Base-by-base conservation (phyloP, 2,113 vertebrate genomes). In the Rostratula benghalensis region DNA sequence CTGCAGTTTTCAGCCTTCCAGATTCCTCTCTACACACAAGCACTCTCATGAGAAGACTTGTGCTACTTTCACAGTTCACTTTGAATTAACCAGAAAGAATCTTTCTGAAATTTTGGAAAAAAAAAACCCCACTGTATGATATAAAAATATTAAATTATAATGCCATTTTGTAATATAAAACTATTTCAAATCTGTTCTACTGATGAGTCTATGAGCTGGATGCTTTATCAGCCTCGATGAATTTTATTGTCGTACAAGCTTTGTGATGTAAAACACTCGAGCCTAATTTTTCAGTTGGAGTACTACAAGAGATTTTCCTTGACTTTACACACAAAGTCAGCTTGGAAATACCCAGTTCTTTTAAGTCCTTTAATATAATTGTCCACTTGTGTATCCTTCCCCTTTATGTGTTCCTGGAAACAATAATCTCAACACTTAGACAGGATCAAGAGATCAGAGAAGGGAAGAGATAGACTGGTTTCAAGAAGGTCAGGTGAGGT, bases 51-150 rank as follows among this genome's bases (percentile, higher is more conserved):
- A 68, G 51, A 90, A 81, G 31, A 35, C 19, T 35, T 78, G 60
- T 75, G 43, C 73, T 77, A 39, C 51, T 75, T 91, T 81, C 68
- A 84, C 23, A 1, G 3, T 67, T 78, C 51, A 28, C 27, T 84
- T 75, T 35, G 37, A 90, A 89, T 93, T 83, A 92, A 18, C 24
- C 4, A 15, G 22, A 81, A 94, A 59, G 12, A 63, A 39, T 33
- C 63, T n/a, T 75, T 43, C 21, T 51, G 64, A 94, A 85, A 86
- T 57, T 57, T 80, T 41, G 61, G 15, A 0, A 24, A 25, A 88
- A 60, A 63, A 45, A 43, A 43, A 43, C 43, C 22, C 0, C 6
- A 0, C 8, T 9, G 21, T n/a, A 22, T 27, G 31, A 39, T 63
- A 86, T 74, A 5, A 67, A 90, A 77, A 68, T 51, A 50, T 89